Conservation (phyloP, 1,140 invertebrate species). For the roundworm (Caenorhabditis elegans) region WBcel235 BX284602.5:10981001-10981500, state of each 20-base stretch:
- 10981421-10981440: constrained; percentile 3
- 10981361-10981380: constrained; percentile 14
- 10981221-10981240: neutral
- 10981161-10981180: neutral
- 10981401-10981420: neutral
- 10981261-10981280: constrained; percentile 8
- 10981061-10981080: no score
- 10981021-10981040: no score
- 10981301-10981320: neutral
- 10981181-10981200: constrained; percentile 4
- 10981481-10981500: no score
- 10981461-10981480: no score
- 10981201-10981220: neutral
- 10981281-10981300: neutral
- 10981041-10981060: no score
- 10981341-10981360: constrained; percentile 25
- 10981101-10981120: no score
- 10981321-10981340: constrained; percentile 4
- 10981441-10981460: no score
- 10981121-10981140: no score
- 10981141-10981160: neutral
- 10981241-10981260: neutral
- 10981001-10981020: no score
- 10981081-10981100: no score
- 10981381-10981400: neutral